Evolutionary conservation across 2,888 invertebrate genomes (phyloP), one percentile per base, ranked within the genome.

Genomic region (Athalia rosae): DNA sequence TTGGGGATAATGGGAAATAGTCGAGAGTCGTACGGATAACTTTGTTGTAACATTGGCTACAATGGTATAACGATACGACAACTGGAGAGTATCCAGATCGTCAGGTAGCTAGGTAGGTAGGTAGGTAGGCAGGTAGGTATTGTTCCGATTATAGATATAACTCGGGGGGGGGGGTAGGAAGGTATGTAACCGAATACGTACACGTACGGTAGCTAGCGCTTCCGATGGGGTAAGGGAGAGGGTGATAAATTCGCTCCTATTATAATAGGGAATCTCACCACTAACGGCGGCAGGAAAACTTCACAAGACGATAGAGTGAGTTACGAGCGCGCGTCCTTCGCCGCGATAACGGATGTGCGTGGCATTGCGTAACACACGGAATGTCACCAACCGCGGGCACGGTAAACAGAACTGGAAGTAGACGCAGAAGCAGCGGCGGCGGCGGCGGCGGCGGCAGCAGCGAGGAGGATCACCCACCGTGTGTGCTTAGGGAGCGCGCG

Each of bases 71-170:
- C 78, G 81, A 79, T 78, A 80, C 79, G 66, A 67, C 64, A 77
- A 63, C 64, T 43, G 48, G 15, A 67, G 77, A 79, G 71, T 82
- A 81, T 81, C 81, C 80, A 81, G 81, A 81, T 79, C 79, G 81
- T 80, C 59, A 76, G 56, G 74, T 78, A 78, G 28, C 28, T 28
- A 28, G 28, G 28, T 7, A 58, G 28, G 28, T 28, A 28, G 28
- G 28, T 28, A 28, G 28, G 28, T 28, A 28, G n/a, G n/a, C n/a
- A n/a, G 28, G 28, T 28, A 28, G 28, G 28, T 7, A 58, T 71
- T 58, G 58, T 58, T 13, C 58, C 56, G 56, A 71, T 71, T 71
- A 45, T 13, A 71, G 71, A 56, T 71, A 56, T 11, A 71, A 71
- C 58, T 45, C 13, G 58, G 71, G 28, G 2, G 28, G 28, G 28